Percentiles rank a stretch among this genome's conserved stretches.
Evolutionary conservation across 2,888 invertebrate genomes (phyloP).

Genomic region (Ypsolopha sequella): DNA sequence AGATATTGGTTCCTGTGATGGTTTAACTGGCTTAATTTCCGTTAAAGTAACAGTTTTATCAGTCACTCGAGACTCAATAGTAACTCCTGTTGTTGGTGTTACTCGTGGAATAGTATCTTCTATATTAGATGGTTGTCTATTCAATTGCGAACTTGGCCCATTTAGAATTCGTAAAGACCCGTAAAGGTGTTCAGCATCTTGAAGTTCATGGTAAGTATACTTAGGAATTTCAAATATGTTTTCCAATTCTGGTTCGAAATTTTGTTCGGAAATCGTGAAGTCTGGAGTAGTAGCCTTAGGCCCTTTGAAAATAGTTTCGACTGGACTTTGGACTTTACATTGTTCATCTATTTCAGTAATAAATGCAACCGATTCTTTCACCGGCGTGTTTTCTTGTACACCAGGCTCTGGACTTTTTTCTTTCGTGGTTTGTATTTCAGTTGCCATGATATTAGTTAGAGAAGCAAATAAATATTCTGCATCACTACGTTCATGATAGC

Average conservation of each 20-base stretch:
- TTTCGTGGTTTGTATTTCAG: too few species aligned
- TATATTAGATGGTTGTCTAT: too few species aligned
- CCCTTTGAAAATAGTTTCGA: background rate
- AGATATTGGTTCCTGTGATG: background rate
- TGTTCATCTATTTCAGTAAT: background rate
- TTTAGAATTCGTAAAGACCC: slow-evolving; percentile 13
- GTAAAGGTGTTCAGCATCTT: slow-evolving; percentile 31
- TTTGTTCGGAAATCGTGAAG: background rate
- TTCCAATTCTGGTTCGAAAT: background rate
- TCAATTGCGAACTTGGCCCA: background rate
- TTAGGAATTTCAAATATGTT: slow-evolving; percentile 23
- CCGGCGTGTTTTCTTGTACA: slow-evolving; percentile 5
- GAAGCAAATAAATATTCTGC: slow-evolving; percentile 25
- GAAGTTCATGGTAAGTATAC: slow-evolving; percentile 31
- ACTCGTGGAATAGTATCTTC: too few species aligned
- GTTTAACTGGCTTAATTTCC: background rate
- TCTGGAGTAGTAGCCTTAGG: background rate
- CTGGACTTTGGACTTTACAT: background rate
- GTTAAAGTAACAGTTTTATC: background rate
- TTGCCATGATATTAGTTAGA: slow-evolving; percentile 13
- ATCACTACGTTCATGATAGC: slow-evolving; percentile 25
- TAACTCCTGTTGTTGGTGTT: too few species aligned
- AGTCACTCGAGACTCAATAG: too few species aligned
- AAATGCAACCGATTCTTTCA: background rate
- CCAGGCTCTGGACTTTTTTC: slow-evolving; percentile 9